Conservation (phyloP, 2,888 invertebrate species). For the Hypolimnas misippus region DNA sequence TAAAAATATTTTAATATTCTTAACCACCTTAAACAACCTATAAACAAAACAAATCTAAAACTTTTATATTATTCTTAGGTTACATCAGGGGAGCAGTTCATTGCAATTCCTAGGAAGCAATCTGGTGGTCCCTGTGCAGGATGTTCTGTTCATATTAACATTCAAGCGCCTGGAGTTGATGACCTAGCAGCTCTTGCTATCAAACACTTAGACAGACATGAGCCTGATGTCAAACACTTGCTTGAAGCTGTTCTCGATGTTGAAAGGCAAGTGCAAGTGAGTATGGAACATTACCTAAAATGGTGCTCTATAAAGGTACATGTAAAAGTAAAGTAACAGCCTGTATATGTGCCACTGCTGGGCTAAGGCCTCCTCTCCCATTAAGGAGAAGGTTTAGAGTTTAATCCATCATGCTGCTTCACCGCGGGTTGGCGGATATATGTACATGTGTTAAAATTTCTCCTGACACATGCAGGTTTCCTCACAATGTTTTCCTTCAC, state of each 20-base stretch:
- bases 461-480: no score
- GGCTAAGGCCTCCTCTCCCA: no score
- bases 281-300: conserved; percentile 21
- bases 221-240: conserved; percentile 64
- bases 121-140: conserved; percentile 72
- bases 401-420: no score
- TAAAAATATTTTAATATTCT: no score
- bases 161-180: conserved; percentile 76
- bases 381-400: no score
- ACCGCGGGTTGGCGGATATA: no score
- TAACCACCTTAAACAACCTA: no score
- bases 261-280: conserved; percentile 83
- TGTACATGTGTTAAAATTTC: no score
- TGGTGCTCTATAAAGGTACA: not conserved
- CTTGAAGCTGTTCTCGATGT: conserved; percentile 74
- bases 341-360: no score
- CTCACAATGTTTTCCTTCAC: no score
- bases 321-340: not conserved
- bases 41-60: no score
- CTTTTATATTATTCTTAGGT: conserved; percentile 60
- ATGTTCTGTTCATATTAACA: conserved; percentile 79
- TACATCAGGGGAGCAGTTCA: conserved; percentile 80
- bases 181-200: conserved; percentile 77
- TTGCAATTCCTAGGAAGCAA: conserved; percentile 68
- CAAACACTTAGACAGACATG: conserved; percentile 71